Evolutionary conservation across 2,888 invertebrate species (phyloP).

Genomic region (Cryptus viduatorius): DNA sequence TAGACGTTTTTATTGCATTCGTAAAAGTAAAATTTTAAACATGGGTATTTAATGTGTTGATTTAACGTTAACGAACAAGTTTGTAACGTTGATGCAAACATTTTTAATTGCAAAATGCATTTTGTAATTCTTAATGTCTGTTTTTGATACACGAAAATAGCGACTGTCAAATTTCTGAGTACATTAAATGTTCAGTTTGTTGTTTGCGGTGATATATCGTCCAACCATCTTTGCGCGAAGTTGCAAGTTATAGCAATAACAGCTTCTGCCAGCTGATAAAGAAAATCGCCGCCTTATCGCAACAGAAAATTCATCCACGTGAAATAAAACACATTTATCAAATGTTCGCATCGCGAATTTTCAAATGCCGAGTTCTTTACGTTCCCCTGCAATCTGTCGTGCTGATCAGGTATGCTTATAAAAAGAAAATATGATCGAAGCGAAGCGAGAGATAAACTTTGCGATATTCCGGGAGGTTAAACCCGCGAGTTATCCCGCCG

Average conservation of each 20-base stretch:
- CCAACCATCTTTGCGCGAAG: not conserved
- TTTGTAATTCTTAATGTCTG: no score
- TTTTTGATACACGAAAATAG: no score
- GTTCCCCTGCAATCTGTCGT: slow-evolving; percentile 67
- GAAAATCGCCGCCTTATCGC: not conserved
- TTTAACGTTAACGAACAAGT: no score
- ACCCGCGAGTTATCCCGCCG: slow-evolving; percentile 8
- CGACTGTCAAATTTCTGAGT: no score
- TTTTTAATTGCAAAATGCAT: no score
- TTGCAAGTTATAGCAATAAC: not conserved
- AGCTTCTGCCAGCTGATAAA: slow-evolving; percentile 11
- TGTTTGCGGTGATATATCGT: not conserved
- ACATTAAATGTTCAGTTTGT: no score
- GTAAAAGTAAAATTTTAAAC: no score
- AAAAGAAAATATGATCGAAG: slow-evolving; percentile 1
- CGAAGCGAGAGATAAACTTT: not conserved
- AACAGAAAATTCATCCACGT: slow-evolving; percentile 24
- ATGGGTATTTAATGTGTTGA: no score
- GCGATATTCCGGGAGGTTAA: slow-evolving; percentile 43
- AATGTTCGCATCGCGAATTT: slow-evolving; percentile 71
- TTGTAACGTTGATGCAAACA: no score
- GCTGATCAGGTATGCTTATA: slow-evolving; percentile 73
- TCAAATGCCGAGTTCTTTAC: slow-evolving; percentile 70
- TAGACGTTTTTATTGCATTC: no score
- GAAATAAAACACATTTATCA: slow-evolving; percentile 27